phyloP scores from a whole-genome alignment of 2,113 vertebrate species.

The Malaclemys terrapin region DNA sequence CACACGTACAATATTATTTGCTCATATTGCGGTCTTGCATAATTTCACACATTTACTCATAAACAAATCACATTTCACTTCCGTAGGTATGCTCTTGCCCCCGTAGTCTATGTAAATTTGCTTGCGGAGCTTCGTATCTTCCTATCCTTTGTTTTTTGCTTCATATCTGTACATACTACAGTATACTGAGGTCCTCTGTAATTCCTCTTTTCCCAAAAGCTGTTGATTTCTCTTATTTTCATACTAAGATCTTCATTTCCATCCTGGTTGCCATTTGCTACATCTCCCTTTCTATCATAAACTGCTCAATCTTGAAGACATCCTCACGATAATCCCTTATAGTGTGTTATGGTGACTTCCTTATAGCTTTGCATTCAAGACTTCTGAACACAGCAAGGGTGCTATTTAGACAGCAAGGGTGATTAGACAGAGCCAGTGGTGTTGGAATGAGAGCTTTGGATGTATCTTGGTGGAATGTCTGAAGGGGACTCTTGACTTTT shows the following conservation, averaged over 20 bases:
- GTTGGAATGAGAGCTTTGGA: neutral
- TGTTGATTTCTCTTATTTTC: neutral
- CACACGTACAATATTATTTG: neutral
- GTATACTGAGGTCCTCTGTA: neutral
- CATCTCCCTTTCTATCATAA: neutral
- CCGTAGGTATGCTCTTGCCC: neutral
- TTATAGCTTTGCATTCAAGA: neutral
- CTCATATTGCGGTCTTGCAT: neutral
- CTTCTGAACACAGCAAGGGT: neutral
- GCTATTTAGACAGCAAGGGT: neutral
- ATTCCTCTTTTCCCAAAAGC: neutral
- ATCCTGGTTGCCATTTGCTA: neutral
- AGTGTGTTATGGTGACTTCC: neutral
- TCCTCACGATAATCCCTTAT: neutral
- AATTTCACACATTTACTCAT: neutral
- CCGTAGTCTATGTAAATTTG: neutral
- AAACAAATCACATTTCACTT: neutral
- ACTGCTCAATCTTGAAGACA: neutral
- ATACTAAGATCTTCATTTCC: neutral
- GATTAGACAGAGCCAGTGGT: neutral
- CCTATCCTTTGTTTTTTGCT: neutral
- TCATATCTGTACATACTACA: neutral
- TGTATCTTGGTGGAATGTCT: neutral
- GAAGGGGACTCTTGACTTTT: neutral
- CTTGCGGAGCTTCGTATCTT: neutral